Conservation (phyloP, 2,888 invertebrate species). For the Pilophorus perplexus region DNA sequence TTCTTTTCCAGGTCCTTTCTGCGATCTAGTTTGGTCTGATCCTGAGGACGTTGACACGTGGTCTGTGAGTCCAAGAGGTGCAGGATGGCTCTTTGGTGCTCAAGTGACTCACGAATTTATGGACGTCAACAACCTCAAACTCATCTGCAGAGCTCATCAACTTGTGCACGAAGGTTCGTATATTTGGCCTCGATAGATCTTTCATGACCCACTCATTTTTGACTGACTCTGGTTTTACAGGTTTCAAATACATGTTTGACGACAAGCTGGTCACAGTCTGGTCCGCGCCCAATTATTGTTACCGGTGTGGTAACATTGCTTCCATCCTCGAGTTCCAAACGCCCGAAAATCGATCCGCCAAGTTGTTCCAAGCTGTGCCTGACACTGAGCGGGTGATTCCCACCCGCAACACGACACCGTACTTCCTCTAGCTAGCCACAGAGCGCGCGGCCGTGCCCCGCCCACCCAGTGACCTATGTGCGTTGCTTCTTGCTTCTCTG, state of each 20-base stretch:
- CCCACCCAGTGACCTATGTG: too few species aligned
- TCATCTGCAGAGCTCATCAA: slow-evolving; percentile 98
- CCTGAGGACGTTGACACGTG: slow-evolving; percentile 88
- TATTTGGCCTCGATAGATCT: too few species aligned
- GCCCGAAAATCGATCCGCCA: slow-evolving; percentile 71
- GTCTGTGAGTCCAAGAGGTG: slow-evolving; percentile 92
- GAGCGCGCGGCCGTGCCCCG: too few species aligned
- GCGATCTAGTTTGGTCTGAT: slow-evolving; percentile 99
- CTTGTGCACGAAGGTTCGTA: slow-evolving; percentile 91
- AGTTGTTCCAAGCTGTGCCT: slow-evolving; percentile 94
- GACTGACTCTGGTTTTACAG: too few species aligned
- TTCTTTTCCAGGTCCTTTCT: slow-evolving; percentile 87
- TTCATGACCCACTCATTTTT: too few species aligned
- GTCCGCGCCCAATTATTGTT: slow-evolving; percentile 99
- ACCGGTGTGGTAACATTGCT: slow-evolving; percentile 97
- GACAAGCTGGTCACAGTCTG: slow-evolving; percentile 96
- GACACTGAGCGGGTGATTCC: slow-evolving; percentile 92
- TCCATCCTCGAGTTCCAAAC: slow-evolving; percentile 89
- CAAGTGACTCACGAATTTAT: slow-evolving; percentile 93
- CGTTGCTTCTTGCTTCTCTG: too few species aligned
- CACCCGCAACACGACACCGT: slow-evolving; percentile 88
- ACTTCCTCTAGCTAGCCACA: slow-evolving; percentile 79
- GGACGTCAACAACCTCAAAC: slow-evolving; percentile 82
- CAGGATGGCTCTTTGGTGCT: slow-evolving; percentile 96
- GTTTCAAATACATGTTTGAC: slow-evolving; percentile 97